These are phyloP conservation scores for Gobius niger DNA, from an alignment of 2,113 vertebrate species.

Conservation along the genomic window DNA sequence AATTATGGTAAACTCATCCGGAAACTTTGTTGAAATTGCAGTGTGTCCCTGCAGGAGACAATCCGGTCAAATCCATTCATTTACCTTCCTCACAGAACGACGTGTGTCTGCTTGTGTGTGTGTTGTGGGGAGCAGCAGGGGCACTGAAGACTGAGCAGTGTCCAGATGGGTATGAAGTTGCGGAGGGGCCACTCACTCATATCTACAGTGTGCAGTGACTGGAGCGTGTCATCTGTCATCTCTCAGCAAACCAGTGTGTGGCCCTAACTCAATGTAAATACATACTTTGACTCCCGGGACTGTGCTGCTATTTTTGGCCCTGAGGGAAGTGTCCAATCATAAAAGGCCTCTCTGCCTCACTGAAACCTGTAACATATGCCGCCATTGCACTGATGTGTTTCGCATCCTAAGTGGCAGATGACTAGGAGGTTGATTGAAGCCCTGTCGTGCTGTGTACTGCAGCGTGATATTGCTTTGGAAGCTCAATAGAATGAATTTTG, in stretches of 20 bases:
- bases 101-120: slow-evolving; percentile 23
- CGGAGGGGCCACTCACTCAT: slow-evolving; percentile 45
- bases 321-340: slow-evolving; percentile 29
- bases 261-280: slow-evolving; percentile 36
- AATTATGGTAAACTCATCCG: slow-evolving; percentile 55
- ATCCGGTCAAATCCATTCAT: slow-evolving; percentile 58
- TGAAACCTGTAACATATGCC: slow-evolving; percentile 29
- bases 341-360: slow-evolving; percentile 18
- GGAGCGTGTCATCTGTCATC: slow-evolving; percentile 66
- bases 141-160: slow-evolving; percentile 37
- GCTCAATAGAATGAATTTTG: slow-evolving; percentile 27
- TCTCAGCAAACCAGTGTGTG: slow-evolving; percentile 60
- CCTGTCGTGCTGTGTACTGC: slow-evolving; percentile 26
- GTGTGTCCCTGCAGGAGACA: slow-evolving; percentile 35
- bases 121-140: background rate
- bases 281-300: slow-evolving; percentile 21
- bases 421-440: slow-evolving; percentile 23
- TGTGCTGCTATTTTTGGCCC: slow-evolving; percentile 34
- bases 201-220: slow-evolving; percentile 68
- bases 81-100: slow-evolving; percentile 50
- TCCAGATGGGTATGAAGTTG: slow-evolving; percentile 52
- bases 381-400: slow-evolving; percentile 23
- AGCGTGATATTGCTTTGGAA: slow-evolving; percentile 17
- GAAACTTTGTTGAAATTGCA: slow-evolving; percentile 47
- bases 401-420: slow-evolving; percentile 33